Evolutionary conservation across 2,113 vertebrate genomes (phyloP).

Genomic region (Upupa epops): DNA sequence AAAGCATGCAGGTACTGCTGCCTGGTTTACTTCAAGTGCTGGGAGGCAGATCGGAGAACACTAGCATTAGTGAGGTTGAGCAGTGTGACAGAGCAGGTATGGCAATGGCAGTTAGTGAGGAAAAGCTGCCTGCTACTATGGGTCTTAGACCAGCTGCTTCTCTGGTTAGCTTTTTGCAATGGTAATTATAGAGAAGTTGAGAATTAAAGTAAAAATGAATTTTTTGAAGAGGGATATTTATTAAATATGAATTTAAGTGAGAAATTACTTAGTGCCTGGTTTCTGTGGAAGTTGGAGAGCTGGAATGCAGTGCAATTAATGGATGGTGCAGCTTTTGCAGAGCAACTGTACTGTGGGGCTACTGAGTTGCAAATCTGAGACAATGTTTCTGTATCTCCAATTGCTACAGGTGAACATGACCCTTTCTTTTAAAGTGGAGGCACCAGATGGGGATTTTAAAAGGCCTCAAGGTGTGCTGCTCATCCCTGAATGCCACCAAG

Average conservation of each 20-base stretch:
- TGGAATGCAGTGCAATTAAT: not conserved
- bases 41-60: not conserved
- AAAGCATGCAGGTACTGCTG: not conserved
- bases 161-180: not conserved
- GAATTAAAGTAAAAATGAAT: not conserved
- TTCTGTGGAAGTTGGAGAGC: not conserved
- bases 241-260: not conserved
- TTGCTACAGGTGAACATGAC: not conserved
- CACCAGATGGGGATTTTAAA: not conserved
- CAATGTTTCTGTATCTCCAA: not conserved
- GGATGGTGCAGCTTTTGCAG: rapidly evolving
- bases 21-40: not conserved
- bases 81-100: not conserved
- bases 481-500: not conserved
- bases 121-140: not conserved
- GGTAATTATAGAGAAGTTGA: not conserved
- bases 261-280: not conserved
- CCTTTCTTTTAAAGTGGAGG: not conserved
- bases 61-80: not conserved
- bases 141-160: not conserved
- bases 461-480: not conserved
- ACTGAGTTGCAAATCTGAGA: not conserved
- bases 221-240: not conserved
- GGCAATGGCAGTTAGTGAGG: not conserved
- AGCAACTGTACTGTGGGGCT: not conserved